These are phyloP conservation scores for Eriosoma lanigerum DNA, from an alignment of 1,140 invertebrate species.

Conservation along the genomic window DNA sequence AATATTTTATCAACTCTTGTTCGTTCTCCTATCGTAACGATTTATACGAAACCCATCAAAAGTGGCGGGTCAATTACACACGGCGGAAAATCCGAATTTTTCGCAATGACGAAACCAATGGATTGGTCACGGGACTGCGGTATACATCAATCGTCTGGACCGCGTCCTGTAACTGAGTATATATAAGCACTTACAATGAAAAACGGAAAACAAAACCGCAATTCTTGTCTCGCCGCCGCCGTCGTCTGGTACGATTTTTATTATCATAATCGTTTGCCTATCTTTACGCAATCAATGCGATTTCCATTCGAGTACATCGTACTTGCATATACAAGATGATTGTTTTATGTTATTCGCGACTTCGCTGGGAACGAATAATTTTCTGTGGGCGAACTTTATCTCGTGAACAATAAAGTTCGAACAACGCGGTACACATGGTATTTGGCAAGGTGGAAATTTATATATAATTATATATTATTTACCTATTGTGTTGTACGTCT, in stretches of 20 bases:
- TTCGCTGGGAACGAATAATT: not conserved
- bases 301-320: slow-evolving; percentile 17
- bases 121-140: slow-evolving; percentile 28
- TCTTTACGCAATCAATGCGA: slow-evolving; percentile 31
- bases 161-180: not conserved
- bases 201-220: slow-evolving; percentile 34
- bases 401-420: not conserved
- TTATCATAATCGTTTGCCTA: not conserved
- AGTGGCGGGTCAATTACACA: slow-evolving; percentile 47
- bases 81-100: slow-evolving; percentile 29
- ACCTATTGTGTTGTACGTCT: not conserved
- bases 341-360: not conserved
- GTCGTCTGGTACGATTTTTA: not conserved
- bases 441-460: too few relatives aligned
- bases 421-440: not conserved
- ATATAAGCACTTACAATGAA: not conserved
- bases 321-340: not conserved
- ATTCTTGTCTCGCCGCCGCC: not conserved
- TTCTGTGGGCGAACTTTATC: not conserved
- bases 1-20: too few relatives aligned
- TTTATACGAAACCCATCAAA: too few relatives aligned
- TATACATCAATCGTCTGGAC: slow-evolving; percentile 2
- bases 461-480: slow-evolving; percentile 3
- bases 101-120: slow-evolving; percentile 38
- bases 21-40: too few relatives aligned